Evolutionary conservation across 2,797 vertebrate species (phyloP), one percentile per base, ranked within the genome.

Genomic region (Urosaurus nigricauda): DNA sequence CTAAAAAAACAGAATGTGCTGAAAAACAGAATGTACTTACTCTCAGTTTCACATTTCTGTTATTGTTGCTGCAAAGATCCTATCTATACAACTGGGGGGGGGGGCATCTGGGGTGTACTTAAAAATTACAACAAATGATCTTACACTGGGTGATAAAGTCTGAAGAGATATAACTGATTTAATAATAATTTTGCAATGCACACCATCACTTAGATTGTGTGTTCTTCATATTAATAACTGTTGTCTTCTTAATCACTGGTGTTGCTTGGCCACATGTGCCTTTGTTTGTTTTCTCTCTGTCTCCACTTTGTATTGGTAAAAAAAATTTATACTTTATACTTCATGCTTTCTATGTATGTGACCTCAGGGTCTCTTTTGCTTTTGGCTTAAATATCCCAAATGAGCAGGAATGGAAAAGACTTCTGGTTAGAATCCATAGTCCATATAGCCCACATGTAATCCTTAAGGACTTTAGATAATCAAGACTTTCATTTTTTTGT

Each of bases 131-230:
- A 74, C 89, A 91, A 87, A 35, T 51, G 14, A 40, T 40, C 2
- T 83, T 86, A 60, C 47, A 81, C 26, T 88, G 47, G 51, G 74
- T 40, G 58, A 91, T 90, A 91, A 77, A 88, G 70, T 88, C 32
- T n/a, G 47, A 9, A 40, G 1, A 79, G 88, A 2, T 83, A 87
- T 87, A 85, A 87, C 89, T 29, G 17, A 29, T 58, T 5, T 77
- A 26, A 81, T 56, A 87, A 37, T n/a, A 89, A 89, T 94, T 94
- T 93, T 90, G 85, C 86, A 77, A 91, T 90, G 86, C 9, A 11
- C 47, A 51, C 9, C 47, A 51, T 51, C 47, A 9, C 47, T 51
- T 51, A 51, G 47, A 51, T 51, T 51, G 9, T 51, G 47, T 51
- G 47, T 51, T 8, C 7, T 8, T 51, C 47, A 0, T 9, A 51